Conservation (phyloP, 2,113 vertebrate genomes). For the Pseudorasbora parva region DNA sequence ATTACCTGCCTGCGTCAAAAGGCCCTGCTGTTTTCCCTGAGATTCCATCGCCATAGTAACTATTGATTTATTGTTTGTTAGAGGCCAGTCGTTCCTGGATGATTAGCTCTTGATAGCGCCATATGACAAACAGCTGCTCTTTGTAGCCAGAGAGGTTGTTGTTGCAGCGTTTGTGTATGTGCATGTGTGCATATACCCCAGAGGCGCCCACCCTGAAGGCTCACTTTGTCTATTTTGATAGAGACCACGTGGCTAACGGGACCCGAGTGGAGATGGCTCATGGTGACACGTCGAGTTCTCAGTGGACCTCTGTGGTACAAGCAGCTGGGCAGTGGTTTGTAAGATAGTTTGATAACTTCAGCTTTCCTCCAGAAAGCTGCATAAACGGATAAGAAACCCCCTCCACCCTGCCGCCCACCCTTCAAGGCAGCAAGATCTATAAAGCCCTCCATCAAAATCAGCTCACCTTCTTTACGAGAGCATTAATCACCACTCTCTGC, state of each 20-base stretch:
- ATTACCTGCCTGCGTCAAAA: slow-evolving; percentile 68
- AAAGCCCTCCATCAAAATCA: slow-evolving; percentile 79
- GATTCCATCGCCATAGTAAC: slow-evolving; percentile 75
- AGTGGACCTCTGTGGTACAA: background rate
- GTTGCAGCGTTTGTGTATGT: slow-evolving; percentile 29
- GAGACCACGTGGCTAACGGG: background rate
- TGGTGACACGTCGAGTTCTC: background rate
- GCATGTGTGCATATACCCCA: slow-evolving; percentile 3
- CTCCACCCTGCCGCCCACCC: slow-evolving; percentile 53
- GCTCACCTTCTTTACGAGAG: slow-evolving; percentile 72
- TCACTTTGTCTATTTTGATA: slow-evolving; percentile 37
- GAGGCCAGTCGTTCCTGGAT: slow-evolving; percentile 64
- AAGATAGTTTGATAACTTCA: slow-evolving; percentile 19
- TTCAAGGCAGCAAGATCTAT: slow-evolving; percentile 74
- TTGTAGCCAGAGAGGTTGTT: slow-evolving; percentile 42
- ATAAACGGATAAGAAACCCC: slow-evolving; percentile 73
- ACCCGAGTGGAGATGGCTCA: slow-evolving; percentile 49
- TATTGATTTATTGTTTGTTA: slow-evolving; percentile 71
- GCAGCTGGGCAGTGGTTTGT: slow-evolving; percentile 32
- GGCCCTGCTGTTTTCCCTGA: slow-evolving; percentile 61
- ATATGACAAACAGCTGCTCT: slow-evolving; percentile 61
- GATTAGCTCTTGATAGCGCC: slow-evolving; percentile 66
- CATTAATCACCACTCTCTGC: slow-evolving; percentile 76
- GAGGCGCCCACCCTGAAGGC: background rate
- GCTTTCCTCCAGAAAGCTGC: slow-evolving; percentile 63